Evolutionary conservation across 1,140 invertebrate genomes (phyloP), one percentile per base, ranked within the genome.

Genomic region (Ceratosolen solmsi): DNA sequence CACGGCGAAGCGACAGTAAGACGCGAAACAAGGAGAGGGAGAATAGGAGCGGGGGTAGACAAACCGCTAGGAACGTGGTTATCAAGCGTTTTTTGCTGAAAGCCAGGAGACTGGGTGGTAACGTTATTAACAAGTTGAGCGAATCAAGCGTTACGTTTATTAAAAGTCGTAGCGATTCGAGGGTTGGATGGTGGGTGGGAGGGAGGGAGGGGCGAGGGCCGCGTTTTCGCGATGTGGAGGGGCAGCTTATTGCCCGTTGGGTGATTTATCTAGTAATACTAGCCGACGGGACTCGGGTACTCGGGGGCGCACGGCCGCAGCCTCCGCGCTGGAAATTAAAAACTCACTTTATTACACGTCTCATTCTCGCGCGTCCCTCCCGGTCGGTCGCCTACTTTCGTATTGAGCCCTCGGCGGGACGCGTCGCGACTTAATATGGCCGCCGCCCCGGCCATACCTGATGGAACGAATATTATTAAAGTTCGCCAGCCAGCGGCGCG

Each of bases 201-300:
- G 72, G 72, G 33, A 17, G 54, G 72, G 54, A 60, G 83, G 74
- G 73, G 79, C 58, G 70, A n/a, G 63, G 71, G 5, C 5, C 51
- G 51, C 2, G 51, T 20, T 15, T 20, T 3, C 84, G 85, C 79
- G 84, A 81, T 65, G 79, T 68, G 46, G 46, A 22, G 17, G 46
- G 41, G 56, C 49, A 65, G 89, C 89, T 90, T 91, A 91, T 91
- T 91, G 90, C 90, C 89, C 90, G 90, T 91, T 91, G 88, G 90
- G 89, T 91, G 90, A 91, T 91, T 91, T 91, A 91, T 91, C 90
- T 91, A 91, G 90, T 91, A 91, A 91, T 91, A 91, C 90, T 91
- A 88, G 89, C 87, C 89, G 90, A 90, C 90, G 70, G 63, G n/a
- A n/a, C n/a, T n/a, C n/a, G n/a, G n/a, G 58, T 5, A 13, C 15